Evolutionary conservation across 2,113 vertebrate species (phyloP), one percentile per base, ranked within the genome.

Genomic region (Nipponia nippon): DNA sequence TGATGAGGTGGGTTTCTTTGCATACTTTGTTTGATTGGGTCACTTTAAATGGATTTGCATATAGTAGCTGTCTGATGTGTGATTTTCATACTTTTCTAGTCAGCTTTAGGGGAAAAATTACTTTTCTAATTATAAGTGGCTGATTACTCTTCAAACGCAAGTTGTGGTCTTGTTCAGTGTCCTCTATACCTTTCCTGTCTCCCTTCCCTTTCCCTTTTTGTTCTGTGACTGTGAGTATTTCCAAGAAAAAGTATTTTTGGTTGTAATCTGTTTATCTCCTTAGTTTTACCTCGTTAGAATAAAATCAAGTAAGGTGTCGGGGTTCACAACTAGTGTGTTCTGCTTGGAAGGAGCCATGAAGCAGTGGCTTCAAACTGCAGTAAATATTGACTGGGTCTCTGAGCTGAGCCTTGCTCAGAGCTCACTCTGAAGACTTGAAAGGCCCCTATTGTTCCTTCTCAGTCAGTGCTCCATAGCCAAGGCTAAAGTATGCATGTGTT

Each of bases 401-500:
- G 90, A 97, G 89, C 93, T 66, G 91, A 97, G 97, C 91, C 87
- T 93, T 94, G 87, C 95, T 97, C 94, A 97, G 95, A 95, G 88
- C 97, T 88, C 87, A 87, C 85, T 83, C 95, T 96, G 87, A 89
- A 96, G 90, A 85, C 96, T 97, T 99, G 98, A 99, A 99, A 99
- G 98, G 96, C 95, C 66, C 79, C 97, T 98, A 98, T 99, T 99
- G 99, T 99, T 99, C 97, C 85, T 95, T 90, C 96, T 96, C 94
- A 96, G 97, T 98, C 98, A 97, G 98, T 98, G 97, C 97, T 98
- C 97, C 97, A 98, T 91, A 97, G 96, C 97, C 92, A 53, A 95
- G 97, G 96, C 98, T 98, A 95, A 98, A 98, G 98, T 97, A 98
- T 98, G 98, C 98, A 98, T 99, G 98, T 94, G 97, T 98, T 98